Percentiles rank a stretch among this genome's conserved stretches.
phyloP scores from a whole-genome alignment of 2,113 vertebrate genomes.

The Acanthochromis polyacanthus region DNA sequence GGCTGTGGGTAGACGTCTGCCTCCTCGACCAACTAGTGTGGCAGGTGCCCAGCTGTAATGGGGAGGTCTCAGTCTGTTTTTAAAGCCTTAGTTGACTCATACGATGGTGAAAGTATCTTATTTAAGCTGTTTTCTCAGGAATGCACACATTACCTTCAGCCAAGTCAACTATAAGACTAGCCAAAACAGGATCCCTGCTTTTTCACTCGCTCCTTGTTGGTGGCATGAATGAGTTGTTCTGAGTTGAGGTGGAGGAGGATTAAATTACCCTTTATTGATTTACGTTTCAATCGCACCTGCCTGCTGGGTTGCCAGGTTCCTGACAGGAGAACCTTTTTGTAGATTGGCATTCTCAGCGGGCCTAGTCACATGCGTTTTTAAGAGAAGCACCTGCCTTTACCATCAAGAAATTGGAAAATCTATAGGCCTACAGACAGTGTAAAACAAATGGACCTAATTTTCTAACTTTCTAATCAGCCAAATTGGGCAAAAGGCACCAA shows the following conservation, averaged over 20 bases:
- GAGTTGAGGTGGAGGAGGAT: neutral
- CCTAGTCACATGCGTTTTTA: neutral
- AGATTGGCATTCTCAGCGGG: conserved; percentile 9
- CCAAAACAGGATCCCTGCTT: neutral
- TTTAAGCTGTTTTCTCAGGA: conserved; percentile 6
- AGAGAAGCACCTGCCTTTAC: conserved; percentile 15
- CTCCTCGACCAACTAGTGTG: neutral
- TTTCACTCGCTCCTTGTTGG: conserved; percentile 26
- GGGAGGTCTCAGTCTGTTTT: neutral
- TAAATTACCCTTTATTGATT: conserved; percentile 35
- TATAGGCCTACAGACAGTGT: neutral
- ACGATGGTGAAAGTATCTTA: neutral
- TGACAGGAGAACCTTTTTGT: conserved; percentile 16
- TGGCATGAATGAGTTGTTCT: neutral
- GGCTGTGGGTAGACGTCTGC: neutral
- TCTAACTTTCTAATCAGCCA: neutral
- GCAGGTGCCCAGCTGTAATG: neutral
- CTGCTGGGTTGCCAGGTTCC: conserved; percentile 23
- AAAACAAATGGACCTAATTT: neutral
- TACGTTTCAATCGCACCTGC: conserved; percentile 13
- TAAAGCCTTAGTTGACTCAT: neutral
- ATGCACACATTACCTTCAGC: neutral
- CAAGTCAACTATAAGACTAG: neutral
- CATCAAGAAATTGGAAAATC: conserved; percentile 12
- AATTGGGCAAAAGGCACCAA: neutral